Base-by-base conservation (phyloP, 2,797 vertebrate genomes). In the Cichlasoma orientale region DNA sequence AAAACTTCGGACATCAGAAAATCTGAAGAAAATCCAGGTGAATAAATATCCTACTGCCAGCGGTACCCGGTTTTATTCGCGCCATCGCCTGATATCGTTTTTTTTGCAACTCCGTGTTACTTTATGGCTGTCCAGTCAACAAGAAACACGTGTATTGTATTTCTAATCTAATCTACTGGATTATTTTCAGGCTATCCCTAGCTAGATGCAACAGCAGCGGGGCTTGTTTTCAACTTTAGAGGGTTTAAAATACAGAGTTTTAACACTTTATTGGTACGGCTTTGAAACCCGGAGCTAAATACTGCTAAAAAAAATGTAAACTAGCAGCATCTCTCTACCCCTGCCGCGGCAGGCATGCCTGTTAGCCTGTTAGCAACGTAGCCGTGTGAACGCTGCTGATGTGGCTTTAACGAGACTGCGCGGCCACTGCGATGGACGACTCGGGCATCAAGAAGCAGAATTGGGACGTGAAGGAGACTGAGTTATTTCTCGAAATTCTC, bases 401-500 rank as follows among this genome's bases (percentile, higher is more conserved):
- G 47, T 1, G 2, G 18, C 56, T 83, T 78, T 80, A 76, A 41
- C 58, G 4, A 5, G 50, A 57, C 47, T 36, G 12, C 21, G 1
- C 12, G 27, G 9, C 23, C 44, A 59, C 57, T 68, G 79, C 86
- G 76, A 93, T 93, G 93, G 91, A 92, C 12, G 88, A 92, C 41
- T 63, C 77, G 0, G 75, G 82, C 0, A 86, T 89, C 2, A 93
- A 89, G 83, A 93, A 94, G 82, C 93, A 93, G 77, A 93, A 93
- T 70, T 94, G 90, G 93, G 91, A 93, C 61, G 88, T 92, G 74
- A 87, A 86, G 55, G 90, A 94, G 86, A 93, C 90, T 0, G 90
- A 93, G 70, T 19, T 92, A 0, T 85, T 93, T 4, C 84, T 93
- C 3, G 88, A 92, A 14, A 93, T 90, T 56, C 88, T 93, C 18